phyloP scores from a whole-genome alignment of 2,888 invertebrate genomes.

The Diplolepis rosae region DNA sequence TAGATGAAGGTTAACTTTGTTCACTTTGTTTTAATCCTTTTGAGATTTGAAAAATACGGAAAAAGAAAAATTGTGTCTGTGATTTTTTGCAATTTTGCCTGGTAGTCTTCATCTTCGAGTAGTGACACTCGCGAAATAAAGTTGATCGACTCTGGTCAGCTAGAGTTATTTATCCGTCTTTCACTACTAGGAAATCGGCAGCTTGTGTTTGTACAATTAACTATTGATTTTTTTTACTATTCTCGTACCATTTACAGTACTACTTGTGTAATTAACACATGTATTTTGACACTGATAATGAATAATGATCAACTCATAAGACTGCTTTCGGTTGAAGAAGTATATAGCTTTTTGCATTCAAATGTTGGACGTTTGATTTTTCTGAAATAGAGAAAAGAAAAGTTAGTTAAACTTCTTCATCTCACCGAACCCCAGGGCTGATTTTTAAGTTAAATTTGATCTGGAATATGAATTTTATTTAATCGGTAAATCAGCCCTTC shows the following conservation, averaged over 20 bases:
- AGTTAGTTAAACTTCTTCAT: neutral
- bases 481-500: neutral
- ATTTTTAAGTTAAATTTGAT: neutral
- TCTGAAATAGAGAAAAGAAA: neutral
- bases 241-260: slow-evolving; percentile 3
- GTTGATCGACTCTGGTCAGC: too few relatives aligned
- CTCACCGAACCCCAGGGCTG: neutral
- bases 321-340: slow-evolving; percentile 5
- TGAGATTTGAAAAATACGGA: neutral
- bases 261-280: neutral
- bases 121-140: too few relatives aligned
- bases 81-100: neutral
- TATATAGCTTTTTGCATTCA: neutral
- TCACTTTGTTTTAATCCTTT: too few relatives aligned
- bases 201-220: neutral
- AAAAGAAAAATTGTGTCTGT: slow-evolving; percentile 1
- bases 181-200: neutral
- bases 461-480: neutral
- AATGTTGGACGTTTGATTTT: neutral
- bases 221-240: neutral
- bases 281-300: neutral
- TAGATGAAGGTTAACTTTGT: too few relatives aligned
- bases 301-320: slow-evolving; percentile 7
- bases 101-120: neutral
- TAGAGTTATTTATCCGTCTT: slow-evolving; percentile 1